These are phyloP conservation scores for Pristionchus japonicus DNA, from an alignment of 2,888 invertebrate genomes.

Conservation along the genomic window DNA sequence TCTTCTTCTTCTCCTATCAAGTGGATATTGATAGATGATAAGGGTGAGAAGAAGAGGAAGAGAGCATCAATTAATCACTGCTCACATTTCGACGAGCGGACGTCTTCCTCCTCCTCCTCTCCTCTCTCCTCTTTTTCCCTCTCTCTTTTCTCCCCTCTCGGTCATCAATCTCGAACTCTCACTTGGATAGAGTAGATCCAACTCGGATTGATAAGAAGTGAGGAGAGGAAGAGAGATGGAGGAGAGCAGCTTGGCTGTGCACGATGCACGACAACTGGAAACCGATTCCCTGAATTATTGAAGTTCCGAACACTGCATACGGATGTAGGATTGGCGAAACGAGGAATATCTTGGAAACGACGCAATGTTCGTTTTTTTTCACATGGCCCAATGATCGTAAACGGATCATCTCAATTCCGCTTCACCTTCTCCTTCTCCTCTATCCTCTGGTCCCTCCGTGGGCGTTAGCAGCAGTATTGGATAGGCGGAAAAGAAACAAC, in stretches of 20 bases:
- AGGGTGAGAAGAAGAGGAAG: constrained; percentile 36
- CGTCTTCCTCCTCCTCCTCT: not conserved
- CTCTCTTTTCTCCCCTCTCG: not conserved
- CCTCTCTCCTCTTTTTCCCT: constrained; percentile 1
- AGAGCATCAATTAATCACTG: constrained; percentile 34
- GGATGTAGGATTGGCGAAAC: not conserved
- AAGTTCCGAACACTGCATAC: not conserved
- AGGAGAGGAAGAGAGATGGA: not conserved
- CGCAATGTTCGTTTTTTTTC: not conserved
- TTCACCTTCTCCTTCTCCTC: no score
- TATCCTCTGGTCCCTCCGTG: not conserved
- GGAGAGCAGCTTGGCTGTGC: not conserved
- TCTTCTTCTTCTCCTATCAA: not conserved
- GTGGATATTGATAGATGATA: constrained; percentile 39
- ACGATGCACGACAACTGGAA: not conserved
- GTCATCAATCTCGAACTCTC: constrained; percentile 30
- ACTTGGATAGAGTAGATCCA: not conserved
- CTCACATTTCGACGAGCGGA: constrained; percentile 20
- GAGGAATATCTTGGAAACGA: not conserved
- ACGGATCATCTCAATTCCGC: not conserved
- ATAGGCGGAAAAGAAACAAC: not conserved
- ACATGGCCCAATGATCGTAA: no score
- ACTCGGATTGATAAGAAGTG: not conserved
- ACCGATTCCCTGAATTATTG: not conserved
- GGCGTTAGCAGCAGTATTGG: not conserved